Percentiles rank a stretch among this genome's conserved stretches.
Conservation (phyloP, 2,888 invertebrate genomes). For the Dendrolimus pini region DNA sequence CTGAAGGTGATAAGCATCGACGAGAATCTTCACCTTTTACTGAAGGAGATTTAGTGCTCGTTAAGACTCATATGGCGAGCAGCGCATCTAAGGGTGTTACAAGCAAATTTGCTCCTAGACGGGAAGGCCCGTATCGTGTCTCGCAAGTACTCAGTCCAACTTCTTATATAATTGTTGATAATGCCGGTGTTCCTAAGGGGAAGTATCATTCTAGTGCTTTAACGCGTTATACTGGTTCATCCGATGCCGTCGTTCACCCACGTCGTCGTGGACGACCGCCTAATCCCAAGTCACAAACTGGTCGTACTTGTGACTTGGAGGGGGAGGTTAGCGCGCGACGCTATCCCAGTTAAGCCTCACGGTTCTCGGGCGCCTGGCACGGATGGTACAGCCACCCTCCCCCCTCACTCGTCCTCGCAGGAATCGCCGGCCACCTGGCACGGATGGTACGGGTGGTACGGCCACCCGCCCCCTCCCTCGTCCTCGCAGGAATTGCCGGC, state of each 20-base stretch:
- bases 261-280: background rate
- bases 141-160: slow-evolving; percentile 4
- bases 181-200: background rate
- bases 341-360: no score
- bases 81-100: slow-evolving; percentile 8
- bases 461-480: no score
- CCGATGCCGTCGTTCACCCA: background rate
- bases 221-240: slow-evolving; percentile 2
- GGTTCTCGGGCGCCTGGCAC: no score
- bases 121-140: slow-evolving; percentile 6
- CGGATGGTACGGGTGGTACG: no score
- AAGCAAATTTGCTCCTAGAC: slow-evolving; percentile 7
- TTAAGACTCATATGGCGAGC: slow-evolving; percentile 3
- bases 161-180: slow-evolving; percentile 2
- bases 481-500: no score
- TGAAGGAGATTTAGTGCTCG: slow-evolving; percentile 5
- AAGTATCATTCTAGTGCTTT: slow-evolving; percentile 10
- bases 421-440: no score
- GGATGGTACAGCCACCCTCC: no score
- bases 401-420: no score
- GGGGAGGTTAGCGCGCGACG: slow-evolving; percentile 9
- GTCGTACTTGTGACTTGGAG: slow-evolving; percentile 8
- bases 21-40: background rate
- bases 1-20: slow-evolving; percentile 1
- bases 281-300: slow-evolving; percentile 7